Base-by-base conservation (phyloP, 2,113 vertebrate species). In the Coracopsis vasa region DNA sequence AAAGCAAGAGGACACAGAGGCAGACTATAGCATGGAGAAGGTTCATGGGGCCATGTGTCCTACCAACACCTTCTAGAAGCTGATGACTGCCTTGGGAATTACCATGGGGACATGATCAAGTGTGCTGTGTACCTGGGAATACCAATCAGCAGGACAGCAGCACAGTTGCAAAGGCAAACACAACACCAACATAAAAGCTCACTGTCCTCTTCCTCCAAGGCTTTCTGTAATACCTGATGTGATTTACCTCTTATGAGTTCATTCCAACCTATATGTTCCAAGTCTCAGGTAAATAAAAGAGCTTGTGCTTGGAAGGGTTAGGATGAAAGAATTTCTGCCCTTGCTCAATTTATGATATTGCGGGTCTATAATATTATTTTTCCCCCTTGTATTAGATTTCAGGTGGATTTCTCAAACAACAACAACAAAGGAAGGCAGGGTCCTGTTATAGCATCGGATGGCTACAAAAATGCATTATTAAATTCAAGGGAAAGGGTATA, bases 231-330 rank as follows among this genome's bases (percentile, higher is more conserved):
- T 23, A 29, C 69, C 53, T 85, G 80, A 27, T 35, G 64, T 70
- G 91, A 92, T 97, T 97, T 82, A 82, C 53, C 80, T 85, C 94
- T 71, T 50, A 56, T 12, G 85, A 66, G 39, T 41, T 69, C 35
- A 35, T 88, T 64, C 58, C 88, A 79, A 75, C 74, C 65, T 51
- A 21, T 42, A 37, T 0, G 1, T 27, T 87, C 5, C 17, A 58
- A 37, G 65, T 67, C 92, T 81, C 82, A 28, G 71, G 45, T 89
- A 87, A 58, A 70, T 73, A 86, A 53, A 77, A 77, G 48, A 86
- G 65, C 53, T 83, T 4, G 4, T 61, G 79, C 69, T 94, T 1
- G 2, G 62, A 82, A 82, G 58, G 72, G 64, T 14, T 10, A 29
- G 47, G 72, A 67, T 14, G 24, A 81, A 86, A 91, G 39, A 50